Evolutionary conservation across 2,797 vertebrate species (phyloP).

Genomic region (Enteromius anoplus): DNA sequence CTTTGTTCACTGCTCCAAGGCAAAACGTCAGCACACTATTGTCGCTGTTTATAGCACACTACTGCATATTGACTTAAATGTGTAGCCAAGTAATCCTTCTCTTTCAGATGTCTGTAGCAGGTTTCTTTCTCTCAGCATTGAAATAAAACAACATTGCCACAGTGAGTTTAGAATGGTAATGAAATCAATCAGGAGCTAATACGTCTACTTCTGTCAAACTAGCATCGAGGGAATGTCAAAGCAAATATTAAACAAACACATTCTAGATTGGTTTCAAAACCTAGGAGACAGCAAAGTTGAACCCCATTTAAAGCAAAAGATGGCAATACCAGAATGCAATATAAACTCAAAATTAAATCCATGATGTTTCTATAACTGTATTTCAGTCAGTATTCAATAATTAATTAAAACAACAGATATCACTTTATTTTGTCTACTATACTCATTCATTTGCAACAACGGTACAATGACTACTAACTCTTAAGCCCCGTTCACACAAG

Average conservation of each 20-base stretch:
- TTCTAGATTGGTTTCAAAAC: neutral
- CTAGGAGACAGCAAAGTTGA: neutral
- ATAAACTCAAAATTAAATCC: neutral
- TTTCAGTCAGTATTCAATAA: neutral
- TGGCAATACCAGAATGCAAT: neutral
- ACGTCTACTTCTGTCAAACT: constrained; percentile 17
- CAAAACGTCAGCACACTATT: constrained; percentile 49
- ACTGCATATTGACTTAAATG: constrained; percentile 22
- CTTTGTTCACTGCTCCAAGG: constrained; percentile 42
- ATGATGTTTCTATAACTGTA: neutral
- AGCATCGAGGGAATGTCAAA: neutral
- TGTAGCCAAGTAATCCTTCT: constrained; percentile 30
- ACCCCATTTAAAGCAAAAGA: neutral
- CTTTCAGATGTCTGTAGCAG: constrained; percentile 1
- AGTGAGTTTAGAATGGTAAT: constrained; percentile 8
- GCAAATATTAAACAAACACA: neutral
- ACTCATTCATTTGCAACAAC: no score
- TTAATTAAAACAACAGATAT: neutral
- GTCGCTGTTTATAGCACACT: constrained; percentile 41
- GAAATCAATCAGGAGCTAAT: constrained; percentile 20
- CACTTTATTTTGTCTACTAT: no score
- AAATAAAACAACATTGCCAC: constrained; percentile 8
- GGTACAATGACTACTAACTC: no score
- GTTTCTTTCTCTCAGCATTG: constrained; percentile 32
- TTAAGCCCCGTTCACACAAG: no score